Conservation (phyloP, 2,113 vertebrate genomes). For the Opisthocomus hoazin region DNA sequence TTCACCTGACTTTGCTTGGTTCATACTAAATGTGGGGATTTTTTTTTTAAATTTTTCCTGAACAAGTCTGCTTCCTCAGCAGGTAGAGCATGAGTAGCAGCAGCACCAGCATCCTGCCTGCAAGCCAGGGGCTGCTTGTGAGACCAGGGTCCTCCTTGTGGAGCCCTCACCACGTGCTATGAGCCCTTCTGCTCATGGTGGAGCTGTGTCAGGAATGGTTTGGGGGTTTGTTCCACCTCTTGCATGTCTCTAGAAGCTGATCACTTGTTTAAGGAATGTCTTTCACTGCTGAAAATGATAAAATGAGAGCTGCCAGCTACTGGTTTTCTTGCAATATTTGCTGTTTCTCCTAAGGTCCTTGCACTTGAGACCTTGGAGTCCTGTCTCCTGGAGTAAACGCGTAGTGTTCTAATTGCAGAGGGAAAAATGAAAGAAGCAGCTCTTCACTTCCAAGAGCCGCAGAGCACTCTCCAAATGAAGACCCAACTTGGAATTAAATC, state of each 20-base stretch:
- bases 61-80: background rate
- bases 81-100: background rate
- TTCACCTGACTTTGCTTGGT: background rate
- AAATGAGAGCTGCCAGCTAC: background rate
- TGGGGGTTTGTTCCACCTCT: background rate
- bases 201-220: background rate
- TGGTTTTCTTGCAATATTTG: background rate
- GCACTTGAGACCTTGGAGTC: background rate
- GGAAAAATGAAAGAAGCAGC: background rate
- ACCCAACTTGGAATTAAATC: background rate
- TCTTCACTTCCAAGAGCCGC: background rate
- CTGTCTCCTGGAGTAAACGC: background rate
- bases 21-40: background rate
- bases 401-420: background rate
- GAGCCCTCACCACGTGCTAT: background rate
- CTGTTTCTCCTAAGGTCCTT: background rate
- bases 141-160: background rate
- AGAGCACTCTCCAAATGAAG: background rate
- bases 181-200: background rate
- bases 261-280: background rate
- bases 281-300: background rate
- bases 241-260: slow-evolving; percentile 2
- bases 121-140: background rate
- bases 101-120: slow-evolving; percentile 9
- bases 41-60: background rate